phyloP scores from a whole-genome alignment of 1,140 invertebrate genomes.

The Aphelenchoides fujianensis region DNA sequence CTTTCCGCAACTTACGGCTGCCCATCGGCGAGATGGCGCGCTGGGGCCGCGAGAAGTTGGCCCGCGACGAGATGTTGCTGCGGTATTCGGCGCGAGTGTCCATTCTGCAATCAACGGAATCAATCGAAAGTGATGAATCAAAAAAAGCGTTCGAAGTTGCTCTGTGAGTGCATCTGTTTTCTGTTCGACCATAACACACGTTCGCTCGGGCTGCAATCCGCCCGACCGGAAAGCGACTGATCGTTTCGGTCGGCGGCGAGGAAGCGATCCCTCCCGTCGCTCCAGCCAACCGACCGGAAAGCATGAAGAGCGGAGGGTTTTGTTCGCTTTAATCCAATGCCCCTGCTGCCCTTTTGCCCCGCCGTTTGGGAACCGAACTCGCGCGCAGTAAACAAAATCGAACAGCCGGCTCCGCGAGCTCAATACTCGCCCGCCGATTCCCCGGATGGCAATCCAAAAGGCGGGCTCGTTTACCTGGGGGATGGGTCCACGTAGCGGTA shows the following conservation, averaged over 20 bases:
- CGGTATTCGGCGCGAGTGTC: constrained; percentile 53
- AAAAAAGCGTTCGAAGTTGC: not conserved
- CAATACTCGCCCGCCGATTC: not conserved
- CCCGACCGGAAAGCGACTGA: no score
- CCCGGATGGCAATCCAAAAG: no score
- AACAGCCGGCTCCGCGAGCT: not conserved
- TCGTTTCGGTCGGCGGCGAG: no score
- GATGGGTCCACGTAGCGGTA: not conserved
- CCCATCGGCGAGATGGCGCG: constrained; percentile 33
- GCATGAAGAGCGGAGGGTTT: constrained; percentile 2
- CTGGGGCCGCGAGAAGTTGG: constrained; percentile 47
- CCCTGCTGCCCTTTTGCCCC: not conserved
- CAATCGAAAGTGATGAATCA: not conserved
- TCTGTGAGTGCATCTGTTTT: not conserved
- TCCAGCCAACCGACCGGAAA: not conserved
- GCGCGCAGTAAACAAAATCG: not conserved
- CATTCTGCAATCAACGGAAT: constrained; percentile 41
- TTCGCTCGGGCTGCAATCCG: no score
- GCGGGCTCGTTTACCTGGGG: not conserved
- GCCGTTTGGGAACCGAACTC: not conserved
- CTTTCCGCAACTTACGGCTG: not conserved
- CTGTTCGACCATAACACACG: not conserved
- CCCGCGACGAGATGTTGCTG: constrained; percentile 52
- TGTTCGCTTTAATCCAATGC: constrained; percentile 1
- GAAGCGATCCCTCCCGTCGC: not conserved